phyloP scores from a whole-genome alignment of 2,797 vertebrate genomes.

The Anolis apletophallus region DNA sequence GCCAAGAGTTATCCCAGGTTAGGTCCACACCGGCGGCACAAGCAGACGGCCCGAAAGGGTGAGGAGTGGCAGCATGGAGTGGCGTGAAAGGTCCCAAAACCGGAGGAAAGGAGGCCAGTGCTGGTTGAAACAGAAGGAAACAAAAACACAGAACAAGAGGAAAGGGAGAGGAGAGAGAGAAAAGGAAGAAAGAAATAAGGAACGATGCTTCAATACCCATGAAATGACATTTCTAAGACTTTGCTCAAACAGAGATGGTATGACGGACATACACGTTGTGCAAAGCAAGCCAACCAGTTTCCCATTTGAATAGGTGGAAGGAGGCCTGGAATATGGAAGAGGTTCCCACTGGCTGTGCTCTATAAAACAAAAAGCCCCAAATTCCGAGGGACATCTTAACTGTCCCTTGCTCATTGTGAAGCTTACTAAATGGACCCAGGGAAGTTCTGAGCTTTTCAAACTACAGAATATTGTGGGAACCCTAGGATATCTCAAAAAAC shows the following conservation, averaged over 20 bases:
- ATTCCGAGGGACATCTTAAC: not conserved
- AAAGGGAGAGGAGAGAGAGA: slow-evolving; percentile 29
- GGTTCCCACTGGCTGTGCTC: not conserved
- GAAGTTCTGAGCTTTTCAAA: too few relatives aligned
- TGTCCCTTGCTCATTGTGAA: not conserved
- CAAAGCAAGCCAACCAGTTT: slow-evolving; percentile 4
- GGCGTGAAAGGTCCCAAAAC: slow-evolving; percentile 62
- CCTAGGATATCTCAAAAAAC: not conserved
- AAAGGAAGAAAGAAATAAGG: slow-evolving; percentile 74
- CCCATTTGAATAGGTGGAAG: not conserved
- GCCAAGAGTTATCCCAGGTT: slow-evolving; percentile 73
- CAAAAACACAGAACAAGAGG: slow-evolving; percentile 5
- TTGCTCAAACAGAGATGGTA: slow-evolving; percentile 2
- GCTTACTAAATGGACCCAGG: too few relatives aligned
- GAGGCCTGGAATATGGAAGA: not conserved
- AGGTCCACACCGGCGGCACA: slow-evolving; percentile 69
- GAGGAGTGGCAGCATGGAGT: slow-evolving; percentile 68
- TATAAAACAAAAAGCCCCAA: not conserved
- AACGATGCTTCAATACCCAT: slow-evolving; percentile 56
- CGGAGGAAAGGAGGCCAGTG: slow-evolving; percentile 68
- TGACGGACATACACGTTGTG: not conserved
- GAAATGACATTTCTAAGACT: slow-evolving; percentile 42
- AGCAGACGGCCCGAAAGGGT: slow-evolving; percentile 60
- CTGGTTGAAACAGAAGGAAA: slow-evolving; percentile 60
- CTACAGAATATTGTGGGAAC: not conserved